Evolutionary conservation across 2,797 vertebrate genomes (phyloP), one percentile per base, ranked within the genome.

Genomic region (Coregonus ussuriensis): DNA sequence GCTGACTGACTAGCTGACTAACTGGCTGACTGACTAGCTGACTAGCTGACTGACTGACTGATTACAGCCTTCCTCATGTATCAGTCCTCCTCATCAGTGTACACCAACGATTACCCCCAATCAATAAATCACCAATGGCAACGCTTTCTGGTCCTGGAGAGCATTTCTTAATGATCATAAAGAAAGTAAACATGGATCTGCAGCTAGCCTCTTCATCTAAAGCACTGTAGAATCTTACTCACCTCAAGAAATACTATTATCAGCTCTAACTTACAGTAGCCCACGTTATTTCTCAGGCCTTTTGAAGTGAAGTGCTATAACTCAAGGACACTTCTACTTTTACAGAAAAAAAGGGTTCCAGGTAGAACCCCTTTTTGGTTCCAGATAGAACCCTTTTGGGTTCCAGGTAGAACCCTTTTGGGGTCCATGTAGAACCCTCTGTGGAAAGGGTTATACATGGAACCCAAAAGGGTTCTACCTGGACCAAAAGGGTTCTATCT

Each of bases 51-150:
- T 41, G 41, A 47, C 41, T 47, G 41, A 47, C 9, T 47, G 41
- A 83, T 85, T 88, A 84, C 85, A 84, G 82, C 82, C 88, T 83
- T 77, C 77, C 47, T 85, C 80, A 89, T 88, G 77, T 83, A 91
- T 93, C 88, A 88, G 59, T 82, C 81, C 53, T 77, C 82, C 85
- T 93, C 87, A 91, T 93, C 92, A 91, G 89, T 87, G 92, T 93
- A 90, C 87, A 91, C 86, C 83, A 86, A 86, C 83, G 88, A 87
- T 85, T 76, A 80, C 84, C 84, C 84, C 75, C 71, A 89, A 93
- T 93, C 92, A 75, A 94, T 93, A 89, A 68, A 89, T 91, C 89
- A 88, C 86, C 89, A 86, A 81, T 84, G 77, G 85, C 81, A 84
- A 89, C 79, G 78, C 81, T 84, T 87, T 88, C 89, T 87, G 83